Percentiles rank a stretch among this genome's conserved stretches.
Evolutionary conservation across 1,140 invertebrate species (phyloP).

Genomic region (Bombus affinis): DNA sequence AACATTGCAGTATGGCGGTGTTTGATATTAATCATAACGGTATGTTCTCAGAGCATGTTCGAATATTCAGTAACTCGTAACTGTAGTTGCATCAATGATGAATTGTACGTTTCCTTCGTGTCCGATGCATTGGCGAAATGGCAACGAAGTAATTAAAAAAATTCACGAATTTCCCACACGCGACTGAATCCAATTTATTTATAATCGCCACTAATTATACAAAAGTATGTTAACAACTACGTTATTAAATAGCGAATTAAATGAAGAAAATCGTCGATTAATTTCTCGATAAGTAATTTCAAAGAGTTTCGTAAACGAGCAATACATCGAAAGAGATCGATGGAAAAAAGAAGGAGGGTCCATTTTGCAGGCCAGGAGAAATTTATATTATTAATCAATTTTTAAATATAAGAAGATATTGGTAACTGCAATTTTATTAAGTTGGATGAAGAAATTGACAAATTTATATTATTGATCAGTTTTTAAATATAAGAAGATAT

Average conservation of each 20-base stretch:
- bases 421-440: no score
- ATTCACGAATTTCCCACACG: neutral
- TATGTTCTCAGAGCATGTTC: slow-evolving; percentile 18
- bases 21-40: slow-evolving; percentile 52
- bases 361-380: slow-evolving; percentile 70
- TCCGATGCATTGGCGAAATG: neutral
- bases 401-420: no score
- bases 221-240: neutral
- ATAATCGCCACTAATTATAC: neutral
- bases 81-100: slow-evolving; percentile 41
- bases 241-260: neutral
- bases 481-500: no score
- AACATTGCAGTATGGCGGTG: neutral
- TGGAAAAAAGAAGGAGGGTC: slow-evolving; percentile 66
- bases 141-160: neutral
- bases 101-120: slow-evolving; percentile 16
- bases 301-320: neutral
- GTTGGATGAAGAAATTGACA: no score
- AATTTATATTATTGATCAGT: no score
- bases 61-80: slow-evolving; percentile 46
- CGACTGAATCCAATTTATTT: no score
- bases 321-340: neutral
- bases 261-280: neutral
- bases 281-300: neutral
- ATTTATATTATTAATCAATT: no score